Percentiles rank a stretch among this genome's conserved stretches.
phyloP scores from a whole-genome alignment of 2,888 invertebrate species.

The Habrosyne pyritoides region DNA sequence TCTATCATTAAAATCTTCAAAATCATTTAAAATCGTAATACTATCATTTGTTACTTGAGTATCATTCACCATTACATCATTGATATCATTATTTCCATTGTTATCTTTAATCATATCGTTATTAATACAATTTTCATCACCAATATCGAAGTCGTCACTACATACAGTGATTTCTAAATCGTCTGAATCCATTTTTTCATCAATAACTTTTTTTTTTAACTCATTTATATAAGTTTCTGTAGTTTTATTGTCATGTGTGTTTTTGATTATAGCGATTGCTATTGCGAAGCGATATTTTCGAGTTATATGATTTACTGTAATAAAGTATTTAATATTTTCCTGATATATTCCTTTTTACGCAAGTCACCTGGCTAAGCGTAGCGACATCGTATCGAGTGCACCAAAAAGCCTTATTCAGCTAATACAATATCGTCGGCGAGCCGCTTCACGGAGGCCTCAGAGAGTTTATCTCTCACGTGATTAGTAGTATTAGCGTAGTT shows the following conservation, averaged over 20 bases:
- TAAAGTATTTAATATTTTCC: too few species aligned
- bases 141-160: constrained; percentile 56
- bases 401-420: too few species aligned
- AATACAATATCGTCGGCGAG: too few species aligned
- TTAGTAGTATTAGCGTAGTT: too few species aligned
- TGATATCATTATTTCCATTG: constrained; percentile 9
- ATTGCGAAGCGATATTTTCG: constrained; percentile 55
- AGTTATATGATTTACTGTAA: constrained; percentile 52
- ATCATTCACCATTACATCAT: constrained; percentile 11
- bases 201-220: constrained; percentile 41
- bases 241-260: constrained; percentile 46
- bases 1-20: not conserved
- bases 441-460: too few species aligned
- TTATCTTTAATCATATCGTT: constrained; percentile 12
- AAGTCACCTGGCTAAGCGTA: too few species aligned
- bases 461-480: too few species aligned
- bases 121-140: constrained; percentile 20
- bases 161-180: constrained; percentile 42
- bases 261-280: constrained; percentile 54
- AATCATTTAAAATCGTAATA: constrained; percentile 6
- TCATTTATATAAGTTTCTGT: constrained; percentile 43
- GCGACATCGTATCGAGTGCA: too few species aligned
- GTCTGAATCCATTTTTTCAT: constrained; percentile 30
- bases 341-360: too few species aligned
- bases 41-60: not conserved